Evolutionary conservation across 2,113 vertebrate species (phyloP).

Genomic region (Muntiacus reevesi): DNA sequence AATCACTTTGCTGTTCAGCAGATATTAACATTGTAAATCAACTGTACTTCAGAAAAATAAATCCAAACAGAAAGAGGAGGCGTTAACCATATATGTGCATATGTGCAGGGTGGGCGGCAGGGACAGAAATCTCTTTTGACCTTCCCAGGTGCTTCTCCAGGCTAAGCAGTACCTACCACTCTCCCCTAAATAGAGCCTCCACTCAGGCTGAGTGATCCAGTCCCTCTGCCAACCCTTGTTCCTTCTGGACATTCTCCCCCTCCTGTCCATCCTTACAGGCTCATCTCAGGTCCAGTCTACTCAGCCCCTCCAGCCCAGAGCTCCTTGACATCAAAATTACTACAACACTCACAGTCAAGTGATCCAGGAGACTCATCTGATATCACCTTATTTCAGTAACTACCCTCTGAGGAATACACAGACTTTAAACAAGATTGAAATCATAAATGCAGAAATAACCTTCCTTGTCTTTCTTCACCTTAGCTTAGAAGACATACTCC

Average conservation of each 20-base stretch:
- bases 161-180: neutral
- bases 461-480: neutral
- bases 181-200: neutral
- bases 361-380: too few relatives aligned
- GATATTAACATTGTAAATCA: neutral
- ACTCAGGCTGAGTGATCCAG: neutral
- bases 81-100: neutral
- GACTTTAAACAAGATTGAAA: neutral
- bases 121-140: neutral
- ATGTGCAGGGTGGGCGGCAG: neutral
- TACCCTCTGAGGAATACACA: neutral
- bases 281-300: neutral
- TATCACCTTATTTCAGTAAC: neutral
- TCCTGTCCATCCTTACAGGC: too few relatives aligned
- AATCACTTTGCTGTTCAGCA: neutral
- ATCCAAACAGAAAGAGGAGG: neutral
- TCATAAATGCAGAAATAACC: rapidly evolving
- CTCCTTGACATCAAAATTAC: neutral
- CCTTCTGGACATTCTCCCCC: neutral
- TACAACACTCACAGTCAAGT: rapidly evolving
- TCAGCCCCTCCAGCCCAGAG: too few relatives aligned
- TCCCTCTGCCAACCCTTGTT: neutral
- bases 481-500: neutral
- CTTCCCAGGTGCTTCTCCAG: neutral
- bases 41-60: neutral